Evolutionary conservation across 2,797 vertebrate genomes (phyloP).

Genomic region (Arnoldichthys spilopterus): DNA sequence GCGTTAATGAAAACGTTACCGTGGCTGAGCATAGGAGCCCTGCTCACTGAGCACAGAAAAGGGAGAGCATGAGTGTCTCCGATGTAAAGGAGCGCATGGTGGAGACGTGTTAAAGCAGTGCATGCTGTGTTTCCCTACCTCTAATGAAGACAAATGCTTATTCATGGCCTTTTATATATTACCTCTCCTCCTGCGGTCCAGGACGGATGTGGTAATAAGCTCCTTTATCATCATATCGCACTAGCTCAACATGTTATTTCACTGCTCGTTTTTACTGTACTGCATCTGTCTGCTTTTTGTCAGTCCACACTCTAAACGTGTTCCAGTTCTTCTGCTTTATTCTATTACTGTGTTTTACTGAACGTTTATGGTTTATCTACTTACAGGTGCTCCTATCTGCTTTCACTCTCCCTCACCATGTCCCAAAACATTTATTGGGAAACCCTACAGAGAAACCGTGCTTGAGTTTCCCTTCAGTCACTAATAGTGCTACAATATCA

Average conservation of each 20-base stretch:
- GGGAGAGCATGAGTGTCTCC: slow-evolving; percentile 28
- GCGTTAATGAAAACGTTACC: slow-evolving; percentile 41
- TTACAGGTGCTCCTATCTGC: not conserved
- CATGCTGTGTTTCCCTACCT: slow-evolving; percentile 19
- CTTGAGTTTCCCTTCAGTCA: not conserved
- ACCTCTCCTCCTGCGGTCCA: slow-evolving; percentile 54
- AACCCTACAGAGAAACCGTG: not conserved
- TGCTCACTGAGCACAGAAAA: slow-evolving; percentile 8
- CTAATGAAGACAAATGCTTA: slow-evolving; percentile 56
- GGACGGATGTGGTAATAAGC: slow-evolving; percentile 64
- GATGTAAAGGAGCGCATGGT: slow-evolving; percentile 14
- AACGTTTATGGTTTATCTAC: not conserved
- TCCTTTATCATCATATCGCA: slow-evolving; percentile 52
- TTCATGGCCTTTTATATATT: slow-evolving; percentile 54
- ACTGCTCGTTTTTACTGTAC: slow-evolving; percentile 19
- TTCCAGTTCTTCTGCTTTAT: not conserved
- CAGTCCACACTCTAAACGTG: not conserved
- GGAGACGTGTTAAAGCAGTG: slow-evolving; percentile 6
- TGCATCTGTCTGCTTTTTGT: slow-evolving; percentile 4
- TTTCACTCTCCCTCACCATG: slow-evolving; percentile 1
- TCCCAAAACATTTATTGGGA: not conserved
- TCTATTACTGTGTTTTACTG: not conserved
- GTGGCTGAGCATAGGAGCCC: not conserved
- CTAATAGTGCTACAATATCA: not conserved
- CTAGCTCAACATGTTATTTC: slow-evolving; percentile 4